Evolutionary conservation across 2,888 invertebrate genomes (phyloP).

Genomic region (Tridacna crocea): DNA sequence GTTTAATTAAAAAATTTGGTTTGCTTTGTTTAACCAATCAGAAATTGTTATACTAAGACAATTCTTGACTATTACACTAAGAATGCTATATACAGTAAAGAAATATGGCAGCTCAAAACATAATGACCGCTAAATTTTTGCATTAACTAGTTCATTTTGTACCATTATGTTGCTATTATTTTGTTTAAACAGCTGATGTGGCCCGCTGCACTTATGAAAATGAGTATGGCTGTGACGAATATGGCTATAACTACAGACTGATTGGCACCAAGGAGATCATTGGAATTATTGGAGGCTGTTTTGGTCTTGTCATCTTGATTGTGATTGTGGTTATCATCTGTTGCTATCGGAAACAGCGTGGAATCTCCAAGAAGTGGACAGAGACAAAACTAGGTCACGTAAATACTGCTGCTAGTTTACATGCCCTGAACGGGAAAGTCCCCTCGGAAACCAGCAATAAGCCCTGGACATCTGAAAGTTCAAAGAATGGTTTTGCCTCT

Average conservation of each 20-base stretch:
- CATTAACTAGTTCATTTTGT: too few species aligned
- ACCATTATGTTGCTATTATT: not conserved
- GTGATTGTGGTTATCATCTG: constrained; percentile 63
- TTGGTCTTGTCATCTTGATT: constrained; percentile 63
- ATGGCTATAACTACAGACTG: constrained; percentile 62
- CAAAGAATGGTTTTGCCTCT: constrained; percentile 61
- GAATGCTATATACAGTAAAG: too few species aligned
- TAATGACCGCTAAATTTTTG: too few species aligned
- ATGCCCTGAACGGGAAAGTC: constrained; percentile 57
- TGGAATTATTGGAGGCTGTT: constrained; percentile 64
- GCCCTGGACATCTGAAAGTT: constrained; percentile 63
- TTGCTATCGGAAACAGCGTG: constrained; percentile 67
- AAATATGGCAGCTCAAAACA: too few species aligned
- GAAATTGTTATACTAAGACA: too few species aligned
- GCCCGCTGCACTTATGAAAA: constrained; percentile 60
- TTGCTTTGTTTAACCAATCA: too few species aligned
- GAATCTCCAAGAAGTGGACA: constrained; percentile 64
- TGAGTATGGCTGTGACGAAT: constrained; percentile 65
- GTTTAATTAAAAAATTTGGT: too few species aligned
- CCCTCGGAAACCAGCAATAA: constrained; percentile 16
- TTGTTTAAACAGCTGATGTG: constrained; percentile 51
- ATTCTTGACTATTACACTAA: too few species aligned
- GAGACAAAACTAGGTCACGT: constrained; percentile 66
- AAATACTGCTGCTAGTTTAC: constrained; percentile 62
- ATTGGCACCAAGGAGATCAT: constrained; percentile 66